Evolutionary conservation across 2,113 vertebrate genomes (phyloP).

Genomic region (Amblyornis subalaris): DNA sequence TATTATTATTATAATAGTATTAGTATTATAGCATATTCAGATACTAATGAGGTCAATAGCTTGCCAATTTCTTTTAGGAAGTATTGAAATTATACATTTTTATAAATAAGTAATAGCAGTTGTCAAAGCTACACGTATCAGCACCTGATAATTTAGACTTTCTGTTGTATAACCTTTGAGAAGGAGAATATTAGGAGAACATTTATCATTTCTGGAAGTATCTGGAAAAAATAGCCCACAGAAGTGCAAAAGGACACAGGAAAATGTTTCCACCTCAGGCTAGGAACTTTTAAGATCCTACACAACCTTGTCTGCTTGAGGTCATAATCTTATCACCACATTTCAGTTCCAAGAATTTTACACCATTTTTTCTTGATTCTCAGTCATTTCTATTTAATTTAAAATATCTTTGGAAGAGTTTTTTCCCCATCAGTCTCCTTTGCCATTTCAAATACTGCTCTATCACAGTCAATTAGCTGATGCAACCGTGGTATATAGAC

Average conservation of each 20-base stretch:
- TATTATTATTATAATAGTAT: neutral
- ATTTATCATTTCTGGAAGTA: neutral
- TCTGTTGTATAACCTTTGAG: neutral
- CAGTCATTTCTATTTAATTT: neutral
- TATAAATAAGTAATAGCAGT: neutral
- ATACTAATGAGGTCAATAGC: neutral
- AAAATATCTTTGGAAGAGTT: neutral
- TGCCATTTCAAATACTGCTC: neutral
- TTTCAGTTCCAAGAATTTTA: neutral
- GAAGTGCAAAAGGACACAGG: neutral
- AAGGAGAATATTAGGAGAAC: neutral
- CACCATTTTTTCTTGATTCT: neutral
- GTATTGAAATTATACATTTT: neutral
- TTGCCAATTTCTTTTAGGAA: neutral
- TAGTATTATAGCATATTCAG: neutral
- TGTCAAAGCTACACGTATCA: neutral
- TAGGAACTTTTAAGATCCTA: neutral
- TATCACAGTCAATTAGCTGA: neutral
- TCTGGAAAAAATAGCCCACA: neutral
- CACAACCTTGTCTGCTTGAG: neutral
- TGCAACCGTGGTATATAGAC: neutral
- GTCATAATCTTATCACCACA: neutral
- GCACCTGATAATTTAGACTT: neutral
- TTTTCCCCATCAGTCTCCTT: neutral
- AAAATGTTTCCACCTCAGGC: neutral